Conservation (phyloP, 2,888 invertebrate species). For the Adelognathus sp. region DNA sequence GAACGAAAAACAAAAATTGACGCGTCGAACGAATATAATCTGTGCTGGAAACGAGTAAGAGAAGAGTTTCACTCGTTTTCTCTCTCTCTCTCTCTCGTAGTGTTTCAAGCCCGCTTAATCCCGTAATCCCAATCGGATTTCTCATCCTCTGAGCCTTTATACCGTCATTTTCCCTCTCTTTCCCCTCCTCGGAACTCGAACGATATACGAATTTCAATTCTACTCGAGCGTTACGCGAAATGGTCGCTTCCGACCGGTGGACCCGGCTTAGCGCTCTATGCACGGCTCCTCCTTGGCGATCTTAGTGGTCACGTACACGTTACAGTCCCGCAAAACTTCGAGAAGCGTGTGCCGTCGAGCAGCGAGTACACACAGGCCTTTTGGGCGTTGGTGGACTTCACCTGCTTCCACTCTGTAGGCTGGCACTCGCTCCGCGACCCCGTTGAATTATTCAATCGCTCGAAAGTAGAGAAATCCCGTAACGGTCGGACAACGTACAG, state of each 20-base stretch:
- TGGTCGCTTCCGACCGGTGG: neutral
- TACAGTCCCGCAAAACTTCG: neutral
- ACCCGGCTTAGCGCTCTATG: neutral
- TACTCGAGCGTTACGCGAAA: neutral
- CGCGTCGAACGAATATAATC: no score
- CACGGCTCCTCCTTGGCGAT: neutral
- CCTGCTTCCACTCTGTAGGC: neutral
- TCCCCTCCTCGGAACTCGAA: neutral
- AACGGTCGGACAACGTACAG: conserved; percentile 19
- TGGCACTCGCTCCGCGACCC: neutral
- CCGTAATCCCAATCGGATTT: conserved; percentile 34
- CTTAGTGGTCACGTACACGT: conserved; percentile 12
- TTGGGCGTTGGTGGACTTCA: neutral
- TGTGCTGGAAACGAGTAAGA: neutral
- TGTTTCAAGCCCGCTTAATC: conserved; percentile 5
- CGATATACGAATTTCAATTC: conserved; percentile 28
- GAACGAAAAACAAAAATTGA: no score
- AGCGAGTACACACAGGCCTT: neutral
- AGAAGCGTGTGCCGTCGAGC: neutral
- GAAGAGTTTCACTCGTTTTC: conserved; percentile 2
- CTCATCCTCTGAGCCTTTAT: neutral
- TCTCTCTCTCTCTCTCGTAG: neutral
- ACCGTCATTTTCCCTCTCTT: neutral
- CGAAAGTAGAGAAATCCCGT: conserved; percentile 1
- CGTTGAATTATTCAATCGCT: conserved; percentile 26